Evolutionary conservation across 2,797 vertebrate genomes (phyloP).

Genomic region (Rhinella marina): DNA sequence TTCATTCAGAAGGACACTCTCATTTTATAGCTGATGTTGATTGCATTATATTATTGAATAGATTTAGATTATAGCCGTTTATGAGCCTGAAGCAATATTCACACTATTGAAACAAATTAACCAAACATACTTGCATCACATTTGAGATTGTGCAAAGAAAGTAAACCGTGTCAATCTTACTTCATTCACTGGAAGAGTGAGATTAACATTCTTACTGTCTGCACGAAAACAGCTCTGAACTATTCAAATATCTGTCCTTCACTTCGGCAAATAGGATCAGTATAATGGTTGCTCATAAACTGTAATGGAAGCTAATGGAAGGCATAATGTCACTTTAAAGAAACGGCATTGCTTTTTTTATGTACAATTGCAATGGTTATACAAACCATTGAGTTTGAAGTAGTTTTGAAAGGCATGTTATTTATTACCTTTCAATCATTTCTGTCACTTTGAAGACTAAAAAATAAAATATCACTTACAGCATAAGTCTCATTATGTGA

Average conservation of each 20-base stretch:
- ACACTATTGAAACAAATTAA: slow-evolving; percentile 50
- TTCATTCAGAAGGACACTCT: slow-evolving; percentile 51
- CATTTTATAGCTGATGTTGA: slow-evolving; percentile 53
- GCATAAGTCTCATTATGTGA: not conserved
- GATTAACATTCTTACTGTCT: not conserved
- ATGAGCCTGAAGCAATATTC: slow-evolving; percentile 38
- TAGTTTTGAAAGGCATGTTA: slow-evolving; percentile 1
- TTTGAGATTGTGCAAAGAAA: slow-evolving; percentile 21
- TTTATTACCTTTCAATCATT: not conserved
- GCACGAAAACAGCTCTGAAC: slow-evolving; percentile 8
- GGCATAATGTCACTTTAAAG: not conserved
- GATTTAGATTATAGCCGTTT: slow-evolving; percentile 47
- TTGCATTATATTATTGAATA: slow-evolving; percentile 52
- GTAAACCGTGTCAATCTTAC: not conserved
- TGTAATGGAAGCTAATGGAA: not conserved
- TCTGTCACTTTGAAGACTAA: not conserved
- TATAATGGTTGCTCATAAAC: not conserved
- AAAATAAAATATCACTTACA: not conserved
- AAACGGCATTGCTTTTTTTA: not conserved
- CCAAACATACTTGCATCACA: slow-evolving; percentile 36
- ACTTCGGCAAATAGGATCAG: not conserved
- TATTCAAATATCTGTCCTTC: slow-evolving; percentile 2
- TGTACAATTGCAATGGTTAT: slow-evolving; percentile 5
- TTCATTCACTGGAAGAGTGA: not conserved
- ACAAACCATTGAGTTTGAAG: slow-evolving; percentile 14